These are phyloP conservation scores for Baryphthengus martii DNA, from an alignment of 2,113 vertebrate genomes.

Conservation along the genomic window DNA sequence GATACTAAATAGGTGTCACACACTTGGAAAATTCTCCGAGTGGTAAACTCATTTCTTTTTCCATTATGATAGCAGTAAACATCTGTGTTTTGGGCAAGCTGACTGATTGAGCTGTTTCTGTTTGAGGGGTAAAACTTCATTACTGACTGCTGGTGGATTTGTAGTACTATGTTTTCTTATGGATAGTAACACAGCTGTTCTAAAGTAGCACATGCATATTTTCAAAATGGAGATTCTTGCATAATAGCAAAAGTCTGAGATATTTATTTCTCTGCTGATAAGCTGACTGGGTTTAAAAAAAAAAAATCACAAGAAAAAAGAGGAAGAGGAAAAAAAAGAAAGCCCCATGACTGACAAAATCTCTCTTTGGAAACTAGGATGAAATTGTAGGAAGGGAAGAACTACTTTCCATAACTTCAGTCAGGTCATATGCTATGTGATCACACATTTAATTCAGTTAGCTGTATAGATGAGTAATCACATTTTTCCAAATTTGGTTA, in stretches of 20 bases:
- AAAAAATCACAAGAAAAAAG: not conserved
- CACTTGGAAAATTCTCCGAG: not conserved
- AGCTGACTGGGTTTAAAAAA: not conserved
- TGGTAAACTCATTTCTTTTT: not conserved
- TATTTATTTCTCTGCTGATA: not conserved
- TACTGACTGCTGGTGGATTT: not conserved
- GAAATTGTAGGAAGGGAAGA: not conserved
- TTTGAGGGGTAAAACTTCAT: not conserved
- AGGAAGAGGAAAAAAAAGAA: rapidly evolving
- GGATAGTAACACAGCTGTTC: not conserved
- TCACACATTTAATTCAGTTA: constrained; percentile 23
- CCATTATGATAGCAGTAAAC: not conserved
- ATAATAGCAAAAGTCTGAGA: not conserved
- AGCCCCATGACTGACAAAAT: not conserved
- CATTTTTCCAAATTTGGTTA: not conserved
- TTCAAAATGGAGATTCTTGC: not conserved
- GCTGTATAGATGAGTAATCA: not conserved
- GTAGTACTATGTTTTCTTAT: not conserved
- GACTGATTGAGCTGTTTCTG: not conserved
- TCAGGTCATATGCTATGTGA: constrained; percentile 21
- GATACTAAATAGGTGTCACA: not conserved
- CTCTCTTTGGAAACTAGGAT: not conserved
- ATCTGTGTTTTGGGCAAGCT: not conserved
- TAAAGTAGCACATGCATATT: not conserved
- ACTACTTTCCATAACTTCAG: not conserved